phyloP scores from a whole-genome alignment of 2,113 vertebrate species.

The Brachionichthys hirsutus region DNA sequence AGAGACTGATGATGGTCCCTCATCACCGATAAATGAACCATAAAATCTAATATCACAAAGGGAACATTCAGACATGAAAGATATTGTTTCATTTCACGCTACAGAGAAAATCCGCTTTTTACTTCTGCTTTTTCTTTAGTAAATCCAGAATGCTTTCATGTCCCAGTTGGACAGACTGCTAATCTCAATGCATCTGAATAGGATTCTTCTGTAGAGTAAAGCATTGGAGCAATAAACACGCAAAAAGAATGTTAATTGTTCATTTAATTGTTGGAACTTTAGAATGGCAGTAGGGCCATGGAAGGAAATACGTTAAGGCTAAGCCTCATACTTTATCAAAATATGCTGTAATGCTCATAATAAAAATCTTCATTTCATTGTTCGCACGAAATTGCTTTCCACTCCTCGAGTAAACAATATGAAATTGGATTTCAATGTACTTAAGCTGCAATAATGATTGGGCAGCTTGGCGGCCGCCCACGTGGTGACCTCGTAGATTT shows the following conservation, averaged over 20 bases:
- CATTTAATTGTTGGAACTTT: slow-evolving; percentile 1
- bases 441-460: slow-evolving; percentile 70
- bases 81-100: slow-evolving; percentile 34
- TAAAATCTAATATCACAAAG: slow-evolving; percentile 47
- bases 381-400: slow-evolving; percentile 70
- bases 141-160: slow-evolving; percentile 14
- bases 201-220: not conserved
- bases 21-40: slow-evolving; percentile 42
- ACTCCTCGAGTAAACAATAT: slow-evolving; percentile 47
- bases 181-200: slow-evolving; percentile 10
- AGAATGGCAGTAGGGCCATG: not conserved
- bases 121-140: slow-evolving; percentile 9
- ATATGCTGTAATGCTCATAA: slow-evolving; percentile 67
- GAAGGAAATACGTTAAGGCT: slow-evolving; percentile 15
- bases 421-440: slow-evolving; percentile 69
- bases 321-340: slow-evolving; percentile 54
- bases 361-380: slow-evolving; percentile 64
- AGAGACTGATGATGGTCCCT: slow-evolving; percentile 44
- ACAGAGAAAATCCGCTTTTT: slow-evolving; percentile 33
- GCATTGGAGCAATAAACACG: not conserved
- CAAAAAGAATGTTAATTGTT: slow-evolving; percentile 3
- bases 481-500: slow-evolving; percentile 66
- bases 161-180: slow-evolving; percentile 1
- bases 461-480: slow-evolving; percentile 63
- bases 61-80: slow-evolving; percentile 35